phyloP scores from a whole-genome alignment of 1,140 invertebrate species.

The Contarinia nasturtii region DNA sequence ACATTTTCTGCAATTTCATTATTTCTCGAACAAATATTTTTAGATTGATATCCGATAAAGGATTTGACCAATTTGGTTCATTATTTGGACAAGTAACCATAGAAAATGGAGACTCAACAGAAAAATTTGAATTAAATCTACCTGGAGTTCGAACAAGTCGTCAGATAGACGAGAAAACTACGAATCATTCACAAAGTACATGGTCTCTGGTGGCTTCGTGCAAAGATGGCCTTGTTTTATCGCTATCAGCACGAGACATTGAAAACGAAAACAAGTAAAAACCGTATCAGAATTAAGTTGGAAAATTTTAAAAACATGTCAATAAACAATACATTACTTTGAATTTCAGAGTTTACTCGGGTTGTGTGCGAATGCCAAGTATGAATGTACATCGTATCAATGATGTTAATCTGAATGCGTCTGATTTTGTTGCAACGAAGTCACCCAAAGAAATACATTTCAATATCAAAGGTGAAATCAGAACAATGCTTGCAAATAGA shows the following conservation, averaged over 20 bases:
- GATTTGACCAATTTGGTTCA: background rate
- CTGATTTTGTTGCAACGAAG: background rate
- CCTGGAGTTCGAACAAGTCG: background rate
- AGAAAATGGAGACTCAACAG: background rate
- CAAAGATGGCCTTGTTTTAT: background rate
- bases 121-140: background rate
- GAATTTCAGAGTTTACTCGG: background rate
- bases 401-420: background rate
- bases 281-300: background rate
- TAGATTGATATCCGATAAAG: background rate
- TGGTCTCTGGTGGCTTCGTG: background rate
- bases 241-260: background rate
- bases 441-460: background rate
- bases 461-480: background rate
- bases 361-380: background rate
- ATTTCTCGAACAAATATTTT: background rate
- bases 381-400: background rate
- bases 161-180: background rate
- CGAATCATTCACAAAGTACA: background rate
- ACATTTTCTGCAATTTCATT: background rate
- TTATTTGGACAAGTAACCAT: background rate
- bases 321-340: no score
- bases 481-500: no score
- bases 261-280: background rate
- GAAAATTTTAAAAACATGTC: background rate